These are phyloP conservation scores for Zoanthus solanderi DNA, from an alignment of 92 coral and sea anemone genomes.

Conservation along the genomic window DNA sequence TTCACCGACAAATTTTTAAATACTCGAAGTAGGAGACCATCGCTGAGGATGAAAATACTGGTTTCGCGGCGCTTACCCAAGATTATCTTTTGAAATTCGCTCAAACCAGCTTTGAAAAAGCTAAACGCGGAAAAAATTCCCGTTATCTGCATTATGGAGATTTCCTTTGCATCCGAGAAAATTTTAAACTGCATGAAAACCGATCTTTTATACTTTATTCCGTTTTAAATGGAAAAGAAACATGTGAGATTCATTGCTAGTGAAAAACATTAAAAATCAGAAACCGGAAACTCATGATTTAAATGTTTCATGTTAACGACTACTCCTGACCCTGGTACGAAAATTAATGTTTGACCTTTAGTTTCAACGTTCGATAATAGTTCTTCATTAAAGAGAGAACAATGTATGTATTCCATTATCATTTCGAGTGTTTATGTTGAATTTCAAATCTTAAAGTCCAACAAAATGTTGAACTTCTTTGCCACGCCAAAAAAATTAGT, in stretches of 20 bases:
- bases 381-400: too few relatives aligned
- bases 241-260: too few relatives aligned
- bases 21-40: constrained; percentile 1
- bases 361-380: background rate
- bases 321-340: background rate
- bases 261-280: background rate
- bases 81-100: background rate
- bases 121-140: background rate
- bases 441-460: too few relatives aligned
- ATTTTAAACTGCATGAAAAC: too few relatives aligned
- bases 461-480: background rate
- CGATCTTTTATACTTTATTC: too few relatives aligned
- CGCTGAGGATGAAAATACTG: background rate
- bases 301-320: background rate
- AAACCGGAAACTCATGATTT: background rate
- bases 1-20: background rate
- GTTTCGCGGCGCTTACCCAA: background rate
- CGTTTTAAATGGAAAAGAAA: too few relatives aligned
- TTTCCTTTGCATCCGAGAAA: background rate
- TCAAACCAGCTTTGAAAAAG: background rate
- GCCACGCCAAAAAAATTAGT: too few relatives aligned
- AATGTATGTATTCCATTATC: too few relatives aligned
- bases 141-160: background rate
- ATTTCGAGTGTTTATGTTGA: too few relatives aligned
- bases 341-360: background rate